phyloP scores from a whole-genome alignment of 2,797 vertebrate species.

The Sphenodon punctatus region DNA sequence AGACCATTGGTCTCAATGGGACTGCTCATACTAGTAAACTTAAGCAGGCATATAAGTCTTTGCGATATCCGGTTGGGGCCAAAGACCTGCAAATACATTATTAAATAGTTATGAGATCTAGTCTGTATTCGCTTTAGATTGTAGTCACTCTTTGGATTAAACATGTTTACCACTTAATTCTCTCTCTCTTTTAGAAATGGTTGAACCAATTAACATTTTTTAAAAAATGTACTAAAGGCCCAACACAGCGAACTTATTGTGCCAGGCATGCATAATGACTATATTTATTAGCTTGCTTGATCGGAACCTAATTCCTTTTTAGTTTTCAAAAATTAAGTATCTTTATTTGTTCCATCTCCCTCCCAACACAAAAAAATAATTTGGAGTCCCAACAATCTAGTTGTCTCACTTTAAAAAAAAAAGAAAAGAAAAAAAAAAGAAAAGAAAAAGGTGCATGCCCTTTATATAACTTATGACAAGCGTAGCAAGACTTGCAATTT shows the following conservation, averaged over 20 bases:
- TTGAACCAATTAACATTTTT: too few species aligned
- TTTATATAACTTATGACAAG: neutral
- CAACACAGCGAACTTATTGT: neutral
- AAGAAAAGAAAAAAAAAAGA: too few species aligned
- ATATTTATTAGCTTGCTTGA: neutral
- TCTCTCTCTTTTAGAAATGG: too few species aligned
- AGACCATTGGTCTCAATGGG: too few species aligned
- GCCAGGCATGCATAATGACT: neutral
- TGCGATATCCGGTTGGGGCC: neutral
- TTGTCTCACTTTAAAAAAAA: neutral
- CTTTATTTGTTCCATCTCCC: too few species aligned
- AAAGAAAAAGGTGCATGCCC: neutral
- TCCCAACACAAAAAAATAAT: neutral
- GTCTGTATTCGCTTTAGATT: neutral
- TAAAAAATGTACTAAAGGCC: neutral
- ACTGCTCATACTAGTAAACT: too few species aligned
- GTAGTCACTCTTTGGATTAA: neutral
- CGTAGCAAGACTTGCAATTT: neutral
- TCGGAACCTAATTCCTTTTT: neutral
- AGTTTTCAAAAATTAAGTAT: neutral
- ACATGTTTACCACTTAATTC: neutral
- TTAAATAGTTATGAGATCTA: neutral
- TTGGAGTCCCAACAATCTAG: neutral
- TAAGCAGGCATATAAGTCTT: too few species aligned
- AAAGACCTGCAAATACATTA: neutral